Evolutionary conservation across 2,113 vertebrate species (phyloP).

Genomic region (Macquaria ambigua): DNA sequence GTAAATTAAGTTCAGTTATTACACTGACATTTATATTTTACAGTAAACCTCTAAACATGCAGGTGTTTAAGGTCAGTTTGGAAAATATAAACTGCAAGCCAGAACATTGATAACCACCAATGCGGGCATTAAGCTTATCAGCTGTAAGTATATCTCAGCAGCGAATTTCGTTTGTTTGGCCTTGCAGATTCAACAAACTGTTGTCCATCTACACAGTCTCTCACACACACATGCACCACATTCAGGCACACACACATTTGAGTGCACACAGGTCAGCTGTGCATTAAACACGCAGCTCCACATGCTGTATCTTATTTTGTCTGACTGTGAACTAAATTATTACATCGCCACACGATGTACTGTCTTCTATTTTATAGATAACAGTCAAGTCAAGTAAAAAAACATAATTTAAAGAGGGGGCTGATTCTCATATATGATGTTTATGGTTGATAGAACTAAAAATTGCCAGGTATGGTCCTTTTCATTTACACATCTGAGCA

Average conservation of each 20-base stretch:
- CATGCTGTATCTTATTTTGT: neutral
- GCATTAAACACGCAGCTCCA: neutral
- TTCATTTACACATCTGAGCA: neutral
- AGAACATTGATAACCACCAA: neutral
- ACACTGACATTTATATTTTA: too few relatives aligned
- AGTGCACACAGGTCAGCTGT: slow-evolving; percentile 9
- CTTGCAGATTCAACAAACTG: slow-evolving; percentile 15
- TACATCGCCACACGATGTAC: neutral
- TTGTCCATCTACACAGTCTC: slow-evolving; percentile 43
- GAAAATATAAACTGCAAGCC: neutral
- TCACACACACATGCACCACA: neutral
- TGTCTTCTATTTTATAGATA: neutral
- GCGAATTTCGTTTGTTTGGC: slow-evolving; percentile 16
- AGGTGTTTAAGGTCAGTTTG: neutral
- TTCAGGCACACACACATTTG: slow-evolving; percentile 16
- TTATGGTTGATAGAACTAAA: neutral
- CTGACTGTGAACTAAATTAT: neutral
- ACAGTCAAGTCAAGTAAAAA: neutral
- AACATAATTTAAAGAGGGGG: neutral
- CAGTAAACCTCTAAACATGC: neutral
- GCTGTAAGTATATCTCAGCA: neutral
- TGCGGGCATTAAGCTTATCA: neutral
- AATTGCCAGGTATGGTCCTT: neutral
- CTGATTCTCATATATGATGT: neutral
- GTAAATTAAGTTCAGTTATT: neutral